Conservation (phyloP, 2,797 vertebrate genomes). For the Menidia menidia region DNA sequence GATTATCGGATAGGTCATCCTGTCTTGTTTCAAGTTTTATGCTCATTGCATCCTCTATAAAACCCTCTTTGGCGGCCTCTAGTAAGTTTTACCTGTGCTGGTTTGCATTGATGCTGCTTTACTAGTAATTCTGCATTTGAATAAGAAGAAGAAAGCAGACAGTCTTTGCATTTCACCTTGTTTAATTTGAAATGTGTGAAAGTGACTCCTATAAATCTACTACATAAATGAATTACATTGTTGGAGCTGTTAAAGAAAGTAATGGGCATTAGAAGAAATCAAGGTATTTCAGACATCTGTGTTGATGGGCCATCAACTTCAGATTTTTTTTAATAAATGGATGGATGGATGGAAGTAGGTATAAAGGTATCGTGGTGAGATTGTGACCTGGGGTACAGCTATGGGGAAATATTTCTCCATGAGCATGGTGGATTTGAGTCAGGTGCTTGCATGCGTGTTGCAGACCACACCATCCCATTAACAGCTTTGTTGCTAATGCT, state of each 20-base stretch:
- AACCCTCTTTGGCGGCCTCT: neutral
- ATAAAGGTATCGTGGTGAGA: neutral
- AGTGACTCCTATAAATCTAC: too few species aligned
- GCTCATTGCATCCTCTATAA: neutral
- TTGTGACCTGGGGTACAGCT: neutral
- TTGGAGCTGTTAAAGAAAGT: neutral
- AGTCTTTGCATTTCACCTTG: too few species aligned
- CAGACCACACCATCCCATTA: conserved; percentile 15
- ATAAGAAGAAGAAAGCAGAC: too few species aligned
- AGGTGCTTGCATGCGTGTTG: conserved; percentile 6
- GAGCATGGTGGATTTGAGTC: neutral
- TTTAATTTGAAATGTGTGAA: too few species aligned
- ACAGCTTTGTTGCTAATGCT: conserved; percentile 7
- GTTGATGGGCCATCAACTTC: neutral
- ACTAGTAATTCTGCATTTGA: neutral
- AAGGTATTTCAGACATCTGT: neutral
- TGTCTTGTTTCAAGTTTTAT: neutral
- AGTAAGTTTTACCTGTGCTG: neutral
- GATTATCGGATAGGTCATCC: neutral
- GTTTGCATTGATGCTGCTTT: neutral
- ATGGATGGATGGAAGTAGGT: neutral
- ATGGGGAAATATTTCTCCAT: neutral
- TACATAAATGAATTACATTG: neutral
- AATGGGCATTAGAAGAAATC: neutral
- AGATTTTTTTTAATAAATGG: neutral